Evolutionary conservation across 2,797 vertebrate species (phyloP), one percentile per base, ranked within the genome.

Genomic region (Gallinago stenura): DNA sequence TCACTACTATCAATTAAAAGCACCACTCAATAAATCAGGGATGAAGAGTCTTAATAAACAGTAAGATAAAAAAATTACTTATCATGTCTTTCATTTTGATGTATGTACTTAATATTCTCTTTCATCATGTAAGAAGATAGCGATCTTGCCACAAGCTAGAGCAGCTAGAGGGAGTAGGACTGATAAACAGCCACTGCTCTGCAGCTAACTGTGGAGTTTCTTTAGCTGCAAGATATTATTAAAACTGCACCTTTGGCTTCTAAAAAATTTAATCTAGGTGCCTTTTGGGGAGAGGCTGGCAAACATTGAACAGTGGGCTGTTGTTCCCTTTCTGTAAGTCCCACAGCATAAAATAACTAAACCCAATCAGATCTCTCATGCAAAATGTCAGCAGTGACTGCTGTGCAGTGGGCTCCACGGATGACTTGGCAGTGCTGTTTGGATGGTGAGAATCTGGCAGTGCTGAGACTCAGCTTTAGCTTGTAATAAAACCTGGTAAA

Each of bases 21-120:
- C 65, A 91, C 45, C n/a, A 30, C 69, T 78, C 57, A 53, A 90
- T 95, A 90, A 96, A 95, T 50, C 70, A 95, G 71, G 45, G 66
- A 93, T 94, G 80, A 96, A 92, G 87, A 92, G 48, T 91, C 71
- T 97, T 91, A 95, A 87, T 91, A 96, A 96, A 95, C 22, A 79
- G n/a, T 64, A 83, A 87, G 91, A 91, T 96, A 83, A 43, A 43
- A 87, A 88, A 94, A 72, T 0, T 0, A 92, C 73, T 92, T 87
- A 91, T 71, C 66, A 17, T 53, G 64, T 69, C 93, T 96, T 97
- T 95, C 88, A 93, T 97, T 97, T 96, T 97, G 93, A 97, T 87
- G 56, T 79, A 91, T 83, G 50, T 62, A 83, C 88, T 97, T 96
- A 97, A 94, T 97, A 93, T 95, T 96, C 79, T 92, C 66, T 96